Evolutionary conservation across 2,888 invertebrate genomes (phyloP), one percentile per base, ranked within the genome.

Genomic region (Balanococcus diminutus): DNA sequence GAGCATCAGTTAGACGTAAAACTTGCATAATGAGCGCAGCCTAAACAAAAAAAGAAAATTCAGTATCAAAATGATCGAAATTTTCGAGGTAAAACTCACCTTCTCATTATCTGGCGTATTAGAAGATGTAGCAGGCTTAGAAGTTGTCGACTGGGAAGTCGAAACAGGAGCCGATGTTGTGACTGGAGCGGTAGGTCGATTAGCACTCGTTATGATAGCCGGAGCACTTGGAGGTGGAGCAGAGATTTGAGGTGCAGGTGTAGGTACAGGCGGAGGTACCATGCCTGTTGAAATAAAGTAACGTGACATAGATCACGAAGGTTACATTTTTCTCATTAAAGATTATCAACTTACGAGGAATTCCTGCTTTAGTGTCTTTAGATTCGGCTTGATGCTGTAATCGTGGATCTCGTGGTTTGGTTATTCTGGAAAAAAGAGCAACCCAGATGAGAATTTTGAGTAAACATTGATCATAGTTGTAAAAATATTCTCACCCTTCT

Each of bases 1-100:
- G 99, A 89, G 98, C 98, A 90, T 99, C 99, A 0, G 98, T 98
- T 86, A 99, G 91, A 90, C 98, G 98, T 89, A 99, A 90, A 39
- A 99, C 99, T 93, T 99, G 98, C 98, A 98, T 98, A 88, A 99
- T 98, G 87, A 98, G 92, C 11, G 97, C 97, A 87, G 98, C 98
- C 95, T 96, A 82, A 86, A 87, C 89, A 81, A 25, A 31, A 42
- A 28, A 22, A 75, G 22, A 22, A 32, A 75, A 67, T 6, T 31
- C 0, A 28, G 32, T n/a, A 75, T 42, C 11, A 81, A 61, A 31
- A n/a, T 16, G 3, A 8, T 36, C 6, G 6, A 84, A 84, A 51
- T 61, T n/a, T 5, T 2, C 25, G 3, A 2, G n/a, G n/a, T 6
- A 14, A 46, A n/a, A 36, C 81, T 22, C 19, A 86, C 86, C 28